Base-by-base conservation (phyloP, 2,888 invertebrate species). In the Schrankia costaestrigalis region DNA sequence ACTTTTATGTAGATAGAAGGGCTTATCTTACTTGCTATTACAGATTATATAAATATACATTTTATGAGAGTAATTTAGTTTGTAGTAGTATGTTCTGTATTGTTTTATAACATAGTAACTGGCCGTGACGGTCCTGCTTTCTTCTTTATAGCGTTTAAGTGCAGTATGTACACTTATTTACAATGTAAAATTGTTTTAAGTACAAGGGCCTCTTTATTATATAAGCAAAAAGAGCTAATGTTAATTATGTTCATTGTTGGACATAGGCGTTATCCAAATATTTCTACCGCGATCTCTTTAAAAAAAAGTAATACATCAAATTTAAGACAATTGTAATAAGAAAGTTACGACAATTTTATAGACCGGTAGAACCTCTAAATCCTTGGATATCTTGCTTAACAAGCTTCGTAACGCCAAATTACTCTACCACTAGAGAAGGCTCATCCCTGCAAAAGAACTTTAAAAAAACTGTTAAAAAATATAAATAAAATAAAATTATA, bases 61-160 rank as follows among this genome's bases (percentile, higher is more conserved):
- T 25, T 37, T 39, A 26, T 37, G 30, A 11, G 23, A 30, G 15
- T 26, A 18, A 23, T 18, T 25, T 12, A 10, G 31, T 53, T 43
- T 41, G 45, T 33, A 46, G n/a, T 15, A 11, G 33, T 28, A 28
- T 19, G 32, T 34, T 43, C 37, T 21, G 26, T 43, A 42, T 15
- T 26, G 26, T 45, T 49, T 49, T 47, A 53, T 26, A 43, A 31
- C 39, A 35, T 36, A 27, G 36, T 38, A 35, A 50, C 28, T 1
- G 26, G 25, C 40, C 57, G 46, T 56, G 38, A 56, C 50, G 47
- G 15, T 21, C 27, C 26, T 26, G 44, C 54, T 56, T 51, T 56
- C 43, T 43, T 47, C 44, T 47, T 13, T 27, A 26, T 7, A 19
- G 7, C 23, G 13, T 13, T 35, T n/a, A n/a, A 11, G n/a, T 12